These are phyloP conservation scores for Poeciliopsis paucimaculata DNA, from an alignment of 2,797 vertebrate genomes.

Conservation along the genomic window DNA sequence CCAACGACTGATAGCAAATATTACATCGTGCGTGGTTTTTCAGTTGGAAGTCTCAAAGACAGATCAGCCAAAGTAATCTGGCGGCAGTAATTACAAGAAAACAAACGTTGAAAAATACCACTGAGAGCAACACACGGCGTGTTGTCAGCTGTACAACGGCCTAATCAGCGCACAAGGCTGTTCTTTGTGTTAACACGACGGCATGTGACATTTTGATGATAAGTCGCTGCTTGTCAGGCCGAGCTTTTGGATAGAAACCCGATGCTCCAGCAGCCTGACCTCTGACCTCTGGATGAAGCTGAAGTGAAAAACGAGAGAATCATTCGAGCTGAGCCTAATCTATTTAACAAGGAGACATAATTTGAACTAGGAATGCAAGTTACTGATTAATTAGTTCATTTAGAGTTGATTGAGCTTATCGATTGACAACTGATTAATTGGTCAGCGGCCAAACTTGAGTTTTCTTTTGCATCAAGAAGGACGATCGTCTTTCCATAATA, in stretches of 20 bases:
- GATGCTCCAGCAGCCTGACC: neutral
- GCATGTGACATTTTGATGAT: neutral
- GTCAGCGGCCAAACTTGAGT: too few relatives aligned
- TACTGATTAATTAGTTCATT: neutral
- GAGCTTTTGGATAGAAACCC: neutral
- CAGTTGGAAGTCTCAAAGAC: neutral
- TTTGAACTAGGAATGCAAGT: neutral
- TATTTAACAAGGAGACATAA: neutral
- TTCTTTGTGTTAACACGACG: neutral
- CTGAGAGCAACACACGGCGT: neutral
- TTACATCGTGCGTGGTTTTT: neutral
- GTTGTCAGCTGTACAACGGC: neutral
- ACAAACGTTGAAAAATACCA: neutral
- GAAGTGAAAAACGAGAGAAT: neutral
- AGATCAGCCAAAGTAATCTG: neutral
- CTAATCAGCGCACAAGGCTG: neutral
- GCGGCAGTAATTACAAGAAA: neutral
- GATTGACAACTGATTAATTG: too few relatives aligned
- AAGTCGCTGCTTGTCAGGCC: neutral
- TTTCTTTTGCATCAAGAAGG: too few relatives aligned
- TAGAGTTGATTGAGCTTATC: too few relatives aligned
- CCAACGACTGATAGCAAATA: neutral
- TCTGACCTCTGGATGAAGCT: slow-evolving; percentile 7
- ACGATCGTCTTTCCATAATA: too few relatives aligned
- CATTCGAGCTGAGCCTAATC: neutral